A percentile compares a stretch with the other conserved stretches of the same genome.
Conservation (phyloP, 2,888 invertebrate species). For the Thera britannica region DNA sequence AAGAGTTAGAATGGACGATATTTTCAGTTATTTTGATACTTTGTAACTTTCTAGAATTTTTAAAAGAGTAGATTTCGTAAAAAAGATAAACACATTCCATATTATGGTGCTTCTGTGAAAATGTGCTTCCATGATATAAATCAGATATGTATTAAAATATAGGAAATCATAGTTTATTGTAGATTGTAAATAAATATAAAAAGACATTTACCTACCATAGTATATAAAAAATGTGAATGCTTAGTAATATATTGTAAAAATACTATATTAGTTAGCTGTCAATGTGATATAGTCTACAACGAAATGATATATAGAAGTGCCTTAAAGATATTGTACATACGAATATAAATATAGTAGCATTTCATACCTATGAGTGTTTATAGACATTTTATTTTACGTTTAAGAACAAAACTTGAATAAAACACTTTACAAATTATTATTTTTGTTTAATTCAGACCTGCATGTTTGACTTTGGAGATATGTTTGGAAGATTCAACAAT, state of each 20-base stretch:
- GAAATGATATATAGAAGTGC: conserved; percentile 64
- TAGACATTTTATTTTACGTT: conserved; percentile 56
- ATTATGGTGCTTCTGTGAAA: conserved; percentile 19
- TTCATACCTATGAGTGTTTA: conserved; percentile 53
- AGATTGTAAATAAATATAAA: conserved; percentile 56
- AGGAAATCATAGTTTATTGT: conserved; percentile 29
- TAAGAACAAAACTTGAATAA: conserved; percentile 68
- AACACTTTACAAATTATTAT: conserved; percentile 54
- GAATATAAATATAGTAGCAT: conserved; percentile 49
- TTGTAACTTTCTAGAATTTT: no score
- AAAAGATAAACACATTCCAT: no score
- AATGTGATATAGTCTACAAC: conserved; percentile 81
- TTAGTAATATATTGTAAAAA: conserved; percentile 45
- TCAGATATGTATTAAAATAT: conserved; percentile 12
- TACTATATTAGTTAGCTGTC: conserved; percentile 55
- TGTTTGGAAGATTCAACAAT: no score
- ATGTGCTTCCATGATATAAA: conserved; percentile 53
- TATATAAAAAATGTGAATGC: conserved; percentile 44
- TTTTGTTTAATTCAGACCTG: conserved; percentile 29
- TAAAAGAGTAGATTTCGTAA: no score
- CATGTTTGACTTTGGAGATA: not conserved
- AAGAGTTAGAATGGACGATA: no score
- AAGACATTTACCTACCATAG: conserved; percentile 41
- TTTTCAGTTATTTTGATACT: no score
- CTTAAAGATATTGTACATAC: conserved; percentile 68